Percentiles rank a stretch among this genome's conserved stretches.
These are phyloP conservation scores for Leptoclinus maculatus DNA, from an alignment of 2,797 vertebrate genomes.

Conservation along the genomic window DNA sequence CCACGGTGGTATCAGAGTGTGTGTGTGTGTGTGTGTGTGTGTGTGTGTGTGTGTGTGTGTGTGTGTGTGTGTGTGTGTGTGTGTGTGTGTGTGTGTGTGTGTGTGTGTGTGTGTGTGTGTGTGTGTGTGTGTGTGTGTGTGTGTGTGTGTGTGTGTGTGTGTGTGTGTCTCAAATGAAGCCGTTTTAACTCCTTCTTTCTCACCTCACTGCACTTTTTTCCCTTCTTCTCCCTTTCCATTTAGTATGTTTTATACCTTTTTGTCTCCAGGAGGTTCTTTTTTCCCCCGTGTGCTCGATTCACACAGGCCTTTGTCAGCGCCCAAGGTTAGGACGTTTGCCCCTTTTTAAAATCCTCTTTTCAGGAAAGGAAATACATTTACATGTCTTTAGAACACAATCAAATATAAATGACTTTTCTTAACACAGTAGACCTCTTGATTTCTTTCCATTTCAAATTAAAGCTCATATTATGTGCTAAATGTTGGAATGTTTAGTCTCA, in stretches of 20 bases:
- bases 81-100: conserved; percentile 15
- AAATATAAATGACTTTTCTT: conserved; percentile 10
- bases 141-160: conserved; percentile 16
- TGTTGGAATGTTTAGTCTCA: conserved; percentile 20
- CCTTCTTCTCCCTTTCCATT: conserved; percentile 39
- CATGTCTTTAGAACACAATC: conserved; percentile 25
- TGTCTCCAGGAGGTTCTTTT: conserved; percentile 40
- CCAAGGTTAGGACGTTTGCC: conserved; percentile 59
- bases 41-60: conserved; percentile 22
- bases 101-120: conserved; percentile 50
- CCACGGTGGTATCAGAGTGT: conserved; percentile 50
- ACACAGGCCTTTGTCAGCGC: conserved; percentile 57
- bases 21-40: conserved; percentile 42
- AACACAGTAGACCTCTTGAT: conserved; percentile 33
- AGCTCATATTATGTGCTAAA: conserved; percentile 15
- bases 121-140: conserved; percentile 19
- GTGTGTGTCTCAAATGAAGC: conserved; percentile 69
- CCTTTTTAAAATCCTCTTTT: conserved; percentile 51
- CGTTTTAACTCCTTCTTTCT: conserved; percentile 53
- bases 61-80: conserved; percentile 28
- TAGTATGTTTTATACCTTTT: conserved; percentile 50
- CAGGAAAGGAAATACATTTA: conserved; percentile 44
- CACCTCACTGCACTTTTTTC: conserved; percentile 59
- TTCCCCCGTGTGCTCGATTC: conserved; percentile 42
- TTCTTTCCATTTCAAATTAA: conserved; percentile 43